Evolutionary conservation across 2,113 vertebrate species (phyloP).

Genomic region (Chloropsis cyanopogon): DNA sequence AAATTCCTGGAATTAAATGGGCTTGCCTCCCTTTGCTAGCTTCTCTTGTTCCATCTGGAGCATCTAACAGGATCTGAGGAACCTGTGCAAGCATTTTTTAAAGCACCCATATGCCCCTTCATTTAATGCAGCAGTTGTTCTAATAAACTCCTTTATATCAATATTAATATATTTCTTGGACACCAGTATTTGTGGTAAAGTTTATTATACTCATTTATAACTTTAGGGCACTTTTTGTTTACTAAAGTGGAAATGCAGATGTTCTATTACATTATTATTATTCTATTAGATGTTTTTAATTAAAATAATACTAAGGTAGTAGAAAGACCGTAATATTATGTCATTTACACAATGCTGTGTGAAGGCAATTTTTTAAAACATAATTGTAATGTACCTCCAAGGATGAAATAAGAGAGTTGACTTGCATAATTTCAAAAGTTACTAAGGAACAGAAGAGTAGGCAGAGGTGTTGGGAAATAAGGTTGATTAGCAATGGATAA

Average conservation of each 20-base stretch:
- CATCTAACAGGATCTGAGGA: not conserved
- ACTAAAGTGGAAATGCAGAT: not conserved
- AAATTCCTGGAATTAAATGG: not conserved
- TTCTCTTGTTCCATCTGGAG: not conserved
- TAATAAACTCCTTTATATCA: not conserved
- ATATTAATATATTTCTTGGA: not conserved
- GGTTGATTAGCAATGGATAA: not conserved
- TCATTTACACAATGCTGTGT: not conserved
- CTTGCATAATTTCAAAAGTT: not conserved
- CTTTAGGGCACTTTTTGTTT: not conserved
- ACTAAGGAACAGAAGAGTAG: not conserved
- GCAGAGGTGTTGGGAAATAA: not conserved
- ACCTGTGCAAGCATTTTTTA: not conserved
- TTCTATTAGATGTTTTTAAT: not conserved
- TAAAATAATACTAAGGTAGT: not conserved
- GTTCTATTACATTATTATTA: not conserved
- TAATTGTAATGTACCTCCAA: not conserved
- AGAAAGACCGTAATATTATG: not conserved
- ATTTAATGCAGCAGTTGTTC: not conserved
- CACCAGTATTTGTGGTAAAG: not conserved
- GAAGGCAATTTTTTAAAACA: not conserved
- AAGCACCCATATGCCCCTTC: not conserved
- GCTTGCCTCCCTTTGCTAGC: not conserved
- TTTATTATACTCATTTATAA: not conserved
- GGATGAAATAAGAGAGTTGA: not conserved